Percentiles rank a stretch among this genome's conserved stretches.
These are phyloP conservation scores for Leptosomus discolor DNA, from an alignment of 2,113 vertebrate genomes.

Conservation along the genomic window DNA sequence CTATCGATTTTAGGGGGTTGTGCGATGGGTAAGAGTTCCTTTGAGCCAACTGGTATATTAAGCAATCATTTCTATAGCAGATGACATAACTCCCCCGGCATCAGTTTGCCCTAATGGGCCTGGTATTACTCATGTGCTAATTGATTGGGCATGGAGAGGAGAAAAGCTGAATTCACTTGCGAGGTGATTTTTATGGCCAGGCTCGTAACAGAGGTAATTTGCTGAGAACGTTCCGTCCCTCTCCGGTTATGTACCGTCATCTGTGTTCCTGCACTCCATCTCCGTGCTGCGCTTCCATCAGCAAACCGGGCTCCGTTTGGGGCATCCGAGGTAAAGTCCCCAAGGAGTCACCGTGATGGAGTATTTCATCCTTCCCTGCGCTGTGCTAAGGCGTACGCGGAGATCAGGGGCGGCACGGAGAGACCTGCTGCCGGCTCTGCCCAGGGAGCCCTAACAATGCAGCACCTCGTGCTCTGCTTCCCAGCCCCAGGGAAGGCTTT, in stretches of 20 bases:
- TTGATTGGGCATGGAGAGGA: slow-evolving; percentile 84
- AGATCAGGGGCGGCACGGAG: fast-evolving
- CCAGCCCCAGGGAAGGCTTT: slow-evolving; percentile 14
- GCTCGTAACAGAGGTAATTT: slow-evolving; percentile 71
- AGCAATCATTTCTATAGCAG: slow-evolving; percentile 88
- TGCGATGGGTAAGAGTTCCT: slow-evolving; percentile 79
- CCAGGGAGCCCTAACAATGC: neutral
- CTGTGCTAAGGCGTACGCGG: neutral
- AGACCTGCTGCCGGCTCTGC: neutral
- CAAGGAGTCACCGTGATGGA: neutral
- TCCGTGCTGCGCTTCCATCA: neutral
- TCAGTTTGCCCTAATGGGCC: slow-evolving; percentile 86
- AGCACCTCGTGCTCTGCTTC: neutral
- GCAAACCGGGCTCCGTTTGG: neutral
- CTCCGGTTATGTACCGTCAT: slow-evolving; percentile 8
- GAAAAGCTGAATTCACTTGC: slow-evolving; percentile 63
- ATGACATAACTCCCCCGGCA: slow-evolving; percentile 85
- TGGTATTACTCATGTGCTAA: slow-evolving; percentile 85
- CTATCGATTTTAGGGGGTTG: slow-evolving; percentile 85
- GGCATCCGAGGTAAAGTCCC: neutral
- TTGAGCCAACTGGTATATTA: slow-evolving; percentile 84
- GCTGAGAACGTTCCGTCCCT: slow-evolving; percentile 55
- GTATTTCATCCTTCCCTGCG: neutral
- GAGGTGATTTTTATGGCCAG: slow-evolving; percentile 70
- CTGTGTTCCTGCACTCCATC: slow-evolving; percentile 3